Evolutionary conservation across 2,888 invertebrate species (phyloP), one percentile per base, ranked within the genome.

Genomic region (Chloroclystis v-ata): DNA sequence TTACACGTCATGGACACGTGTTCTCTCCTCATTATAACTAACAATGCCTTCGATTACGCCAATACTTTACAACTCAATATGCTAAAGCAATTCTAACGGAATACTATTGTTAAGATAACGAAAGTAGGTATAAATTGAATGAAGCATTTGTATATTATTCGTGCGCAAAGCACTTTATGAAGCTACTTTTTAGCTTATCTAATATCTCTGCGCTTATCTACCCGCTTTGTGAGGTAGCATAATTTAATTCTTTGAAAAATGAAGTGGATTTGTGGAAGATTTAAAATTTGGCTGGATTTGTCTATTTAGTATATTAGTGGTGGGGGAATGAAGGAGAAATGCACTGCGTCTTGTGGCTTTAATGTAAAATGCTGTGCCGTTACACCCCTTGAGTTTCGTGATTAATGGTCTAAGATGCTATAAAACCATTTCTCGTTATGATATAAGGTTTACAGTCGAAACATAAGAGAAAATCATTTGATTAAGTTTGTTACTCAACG

Each of bases 281-380:
- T 71, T 72, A 62, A 65, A 69, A 69, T 67, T 69, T 54, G 52
- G 46, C 52, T 58, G 60, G 67, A 70, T 72, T 73, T 70, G 65
- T 66, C 63, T 71, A 68, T 72, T 74, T 71, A 67, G 62, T 65
- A 63, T 57, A 63, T 66, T 67, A 69, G 66, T 63, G 57, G 47
- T 39, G 46, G 56, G 54, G n/a, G 40, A 24, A 41, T 14, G 45
- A 44, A 49, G 49, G 38, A 33, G 28, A 37, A 35, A 54, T 43
- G 52, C 37, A 50, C 37, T 40, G 49, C 53, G 52, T 43, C 45
- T 40, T 55, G 48, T 33, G 39, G 43, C 32, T 49, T 48, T 47
- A 47, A 54, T 52, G 47, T 30, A 59, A 49, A 55, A 52, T 46
- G 48, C 33, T 26, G 47, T 45, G 35, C 29, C 38, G 45, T 42